A percentile compares a stretch with the other conserved stretches of the same genome.
Evolutionary conservation across 2,113 vertebrate genomes (phyloP).

Genomic region (Grantiella picta): DNA sequence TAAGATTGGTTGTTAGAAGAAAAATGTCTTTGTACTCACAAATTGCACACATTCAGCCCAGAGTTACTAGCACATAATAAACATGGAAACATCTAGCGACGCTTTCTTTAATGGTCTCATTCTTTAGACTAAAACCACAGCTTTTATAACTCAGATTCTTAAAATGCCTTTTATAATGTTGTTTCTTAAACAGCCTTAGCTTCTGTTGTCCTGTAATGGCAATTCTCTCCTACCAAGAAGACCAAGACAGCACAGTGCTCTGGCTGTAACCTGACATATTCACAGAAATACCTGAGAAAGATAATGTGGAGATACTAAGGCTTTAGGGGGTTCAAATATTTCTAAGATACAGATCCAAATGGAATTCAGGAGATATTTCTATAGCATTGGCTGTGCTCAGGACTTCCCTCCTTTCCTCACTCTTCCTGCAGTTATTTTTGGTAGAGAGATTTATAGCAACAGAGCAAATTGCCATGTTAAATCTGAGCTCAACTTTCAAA

Average conservation of each 20-base stretch:
- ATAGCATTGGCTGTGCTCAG: not conserved
- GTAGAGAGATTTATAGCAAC: not conserved
- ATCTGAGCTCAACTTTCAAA: not conserved
- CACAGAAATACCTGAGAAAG: not conserved
- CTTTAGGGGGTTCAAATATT: not conserved
- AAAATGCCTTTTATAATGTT: conserved; percentile 3
- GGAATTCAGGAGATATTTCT: not conserved
- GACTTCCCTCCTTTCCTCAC: not conserved
- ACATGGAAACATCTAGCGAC: conserved; percentile 48
- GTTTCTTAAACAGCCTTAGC: not conserved
- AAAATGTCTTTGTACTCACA: conserved; percentile 41
- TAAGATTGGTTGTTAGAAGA: conserved; percentile 39
- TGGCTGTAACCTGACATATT: not conserved
- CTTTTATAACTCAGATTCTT: conserved; percentile 21
- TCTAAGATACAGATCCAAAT: not conserved
- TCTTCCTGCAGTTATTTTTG: not conserved
- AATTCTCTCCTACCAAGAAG: not conserved
- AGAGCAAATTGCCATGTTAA: conserved; percentile 4
- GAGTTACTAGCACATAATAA: conserved; percentile 51
- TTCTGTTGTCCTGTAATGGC: not conserved
- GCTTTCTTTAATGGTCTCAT: conserved; percentile 41
- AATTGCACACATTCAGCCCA: not conserved
- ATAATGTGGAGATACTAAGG: not conserved
- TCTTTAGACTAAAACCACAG: conserved; percentile 24
- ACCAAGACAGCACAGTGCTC: fast-evolving